phyloP scores from a whole-genome alignment of 2,797 vertebrate genomes.

The Pipistrellus pipistrellus region DNA sequence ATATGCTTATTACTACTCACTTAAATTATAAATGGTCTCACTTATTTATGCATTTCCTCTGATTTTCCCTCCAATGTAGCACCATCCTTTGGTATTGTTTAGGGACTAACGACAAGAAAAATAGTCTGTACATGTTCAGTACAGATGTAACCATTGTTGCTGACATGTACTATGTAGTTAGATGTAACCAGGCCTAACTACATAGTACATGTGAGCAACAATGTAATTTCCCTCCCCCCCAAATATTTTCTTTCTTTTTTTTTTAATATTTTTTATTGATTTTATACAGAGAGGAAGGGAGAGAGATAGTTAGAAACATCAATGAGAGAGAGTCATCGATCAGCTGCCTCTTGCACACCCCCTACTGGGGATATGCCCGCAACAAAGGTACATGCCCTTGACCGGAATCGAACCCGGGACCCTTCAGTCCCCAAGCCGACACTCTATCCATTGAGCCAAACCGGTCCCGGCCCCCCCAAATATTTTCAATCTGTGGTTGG shows the following conservation, averaged over 20 bases:
- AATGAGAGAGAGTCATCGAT: too few species aligned
- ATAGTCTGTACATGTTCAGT: not conserved
- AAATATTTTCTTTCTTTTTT: not conserved
- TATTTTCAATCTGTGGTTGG: not conserved
- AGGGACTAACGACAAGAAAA: not conserved
- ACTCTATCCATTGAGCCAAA: too few species aligned
- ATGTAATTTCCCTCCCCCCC: not conserved
- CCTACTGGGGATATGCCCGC: too few species aligned
- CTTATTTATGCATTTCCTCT: not conserved
- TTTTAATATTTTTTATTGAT: too few species aligned
- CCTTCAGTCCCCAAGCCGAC: too few species aligned
- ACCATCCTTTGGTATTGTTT: not conserved
- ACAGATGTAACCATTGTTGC: not conserved
- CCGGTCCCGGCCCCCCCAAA: too few species aligned
- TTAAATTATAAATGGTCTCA: not conserved
- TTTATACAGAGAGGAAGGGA: too few species aligned
- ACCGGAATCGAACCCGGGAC: too few species aligned
- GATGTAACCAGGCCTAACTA: not conserved
- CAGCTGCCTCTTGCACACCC: too few species aligned
- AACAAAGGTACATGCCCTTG: too few species aligned
- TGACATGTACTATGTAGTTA: too few species aligned
- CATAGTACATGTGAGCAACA: not conserved
- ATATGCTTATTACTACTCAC: not conserved
- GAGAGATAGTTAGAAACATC: too few species aligned
- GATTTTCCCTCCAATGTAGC: not conserved